Evolutionary conservation across 2,797 vertebrate species (phyloP).

Genomic region (Epinephelus coioides): DNA sequence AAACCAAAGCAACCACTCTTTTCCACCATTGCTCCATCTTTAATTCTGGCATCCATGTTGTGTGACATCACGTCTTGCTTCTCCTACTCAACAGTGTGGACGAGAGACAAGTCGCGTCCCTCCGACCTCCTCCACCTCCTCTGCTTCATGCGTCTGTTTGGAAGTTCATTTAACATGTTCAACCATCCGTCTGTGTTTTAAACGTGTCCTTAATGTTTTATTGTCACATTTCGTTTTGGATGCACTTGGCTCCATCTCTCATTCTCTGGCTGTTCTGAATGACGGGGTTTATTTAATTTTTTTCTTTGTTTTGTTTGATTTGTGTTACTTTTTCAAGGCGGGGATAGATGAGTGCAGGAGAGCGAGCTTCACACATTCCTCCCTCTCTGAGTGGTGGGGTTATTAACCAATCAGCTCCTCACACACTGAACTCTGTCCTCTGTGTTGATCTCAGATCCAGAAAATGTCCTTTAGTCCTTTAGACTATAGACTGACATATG

Average conservation of each 20-base stretch:
- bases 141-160: slow-evolving; percentile 71
- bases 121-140: slow-evolving; percentile 80
- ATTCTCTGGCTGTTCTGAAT: slow-evolving; percentile 87
- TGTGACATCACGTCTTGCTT: slow-evolving; percentile 85
- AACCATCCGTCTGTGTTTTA: slow-evolving; percentile 72
- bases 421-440: slow-evolving; percentile 62
- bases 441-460: slow-evolving; percentile 2
- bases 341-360: slow-evolving; percentile 89
- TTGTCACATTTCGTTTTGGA: slow-evolving; percentile 87
- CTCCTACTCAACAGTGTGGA: slow-evolving; percentile 93
- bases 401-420: slow-evolving; percentile 69
- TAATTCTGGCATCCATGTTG: slow-evolving; percentile 89
- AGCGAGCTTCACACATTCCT: slow-evolving; percentile 59
- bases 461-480: not conserved
- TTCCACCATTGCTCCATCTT: slow-evolving; percentile 82
- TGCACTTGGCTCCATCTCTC: slow-evolving; percentile 80
- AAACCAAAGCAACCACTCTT: slow-evolving; percentile 77
- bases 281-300: slow-evolving; percentile 79
- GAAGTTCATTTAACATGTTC: slow-evolving; percentile 54
- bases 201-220: slow-evolving; percentile 68
- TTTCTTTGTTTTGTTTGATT: slow-evolving; percentile 42
- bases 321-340: slow-evolving; percentile 57
- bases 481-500: slow-evolving; percentile 23
- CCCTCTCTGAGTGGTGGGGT: slow-evolving; percentile 59
- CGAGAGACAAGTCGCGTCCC: slow-evolving; percentile 87